Conservation (phyloP, 1,140 invertebrate species). For the Cylas formicarius region DNA sequence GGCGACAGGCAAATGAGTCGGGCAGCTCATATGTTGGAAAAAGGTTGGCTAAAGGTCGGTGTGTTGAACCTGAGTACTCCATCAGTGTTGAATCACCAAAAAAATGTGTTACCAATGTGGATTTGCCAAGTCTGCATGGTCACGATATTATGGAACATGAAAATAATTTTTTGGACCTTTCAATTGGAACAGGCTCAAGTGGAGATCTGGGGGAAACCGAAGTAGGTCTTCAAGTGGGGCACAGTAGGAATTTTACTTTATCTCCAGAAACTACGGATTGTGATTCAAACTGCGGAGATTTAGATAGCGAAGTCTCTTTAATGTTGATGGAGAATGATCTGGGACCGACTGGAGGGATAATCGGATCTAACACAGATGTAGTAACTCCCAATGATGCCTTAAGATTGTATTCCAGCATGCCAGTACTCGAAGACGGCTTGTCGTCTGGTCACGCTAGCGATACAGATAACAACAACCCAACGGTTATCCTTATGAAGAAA, state of each 20-base stretch:
- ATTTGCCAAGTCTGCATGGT: constrained; percentile 37
- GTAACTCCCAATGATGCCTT: constrained; percentile 47
- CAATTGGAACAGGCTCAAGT: constrained; percentile 59
- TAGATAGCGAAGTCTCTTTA: constrained; percentile 73
- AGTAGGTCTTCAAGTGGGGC: constrained; percentile 55
- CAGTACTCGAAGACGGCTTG: constrained; percentile 89
- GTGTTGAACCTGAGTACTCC: constrained; percentile 35
- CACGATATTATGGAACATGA: constrained; percentile 50
- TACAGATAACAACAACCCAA: constrained; percentile 78
- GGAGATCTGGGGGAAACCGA: constrained; percentile 62
- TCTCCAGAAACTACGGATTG: constrained; percentile 95
- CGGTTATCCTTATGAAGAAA: constrained; percentile 62
- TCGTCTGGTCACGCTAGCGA: constrained; percentile 87
- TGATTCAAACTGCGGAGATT: constrained; percentile 78
- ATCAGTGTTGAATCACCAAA: constrained; percentile 47
- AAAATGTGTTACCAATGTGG: constrained; percentile 44
- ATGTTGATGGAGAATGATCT: constrained; percentile 65
- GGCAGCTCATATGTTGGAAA: constrained; percentile 76
- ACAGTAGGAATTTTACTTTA: constrained; percentile 74
- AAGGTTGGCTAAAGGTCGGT: constrained; percentile 59
- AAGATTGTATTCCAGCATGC: constrained; percentile 66
- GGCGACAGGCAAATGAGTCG: constrained; percentile 51
- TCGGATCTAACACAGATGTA: constrained; percentile 49
- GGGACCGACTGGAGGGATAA: constrained; percentile 36
- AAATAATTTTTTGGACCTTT: constrained; percentile 57